Percentiles rank a stretch among this genome's conserved stretches.
Conservation (phyloP, 2,888 invertebrate genomes). For the Sphaerolaimus hirsutus region DNA sequence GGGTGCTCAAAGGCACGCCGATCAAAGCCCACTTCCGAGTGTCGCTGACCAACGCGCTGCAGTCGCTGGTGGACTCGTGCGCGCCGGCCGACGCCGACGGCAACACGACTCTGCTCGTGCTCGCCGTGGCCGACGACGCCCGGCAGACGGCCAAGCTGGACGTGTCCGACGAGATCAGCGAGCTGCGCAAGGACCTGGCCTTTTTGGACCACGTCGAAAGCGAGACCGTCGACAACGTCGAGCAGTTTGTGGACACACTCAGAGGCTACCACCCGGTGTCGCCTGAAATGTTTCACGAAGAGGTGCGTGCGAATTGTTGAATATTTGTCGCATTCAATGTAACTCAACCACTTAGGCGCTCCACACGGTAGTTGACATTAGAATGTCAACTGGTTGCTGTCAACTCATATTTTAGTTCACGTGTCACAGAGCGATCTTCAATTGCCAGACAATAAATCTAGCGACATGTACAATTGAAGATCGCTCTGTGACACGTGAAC, state of each 20-base stretch:
- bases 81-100: constrained; percentile 7
- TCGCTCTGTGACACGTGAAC: too few relatives aligned
- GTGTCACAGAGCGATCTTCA: too few relatives aligned
- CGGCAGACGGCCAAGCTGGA: constrained; percentile 8
- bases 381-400: too few relatives aligned
- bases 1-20: constrained; percentile 22
- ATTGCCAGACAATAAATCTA: too few relatives aligned
- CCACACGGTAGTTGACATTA: too few relatives aligned
- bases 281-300: constrained; percentile 11
- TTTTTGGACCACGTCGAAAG: constrained; percentile 21
- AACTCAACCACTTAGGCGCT: too few relatives aligned
- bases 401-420: too few relatives aligned
- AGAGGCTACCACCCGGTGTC: constrained; percentile 12
- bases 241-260: constrained; percentile 17
- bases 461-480: too few relatives aligned
- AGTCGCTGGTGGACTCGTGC: constrained; percentile 12
- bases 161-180: constrained; percentile 13
- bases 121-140: not conserved
- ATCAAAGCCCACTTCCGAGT: constrained; percentile 20
- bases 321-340: too few relatives aligned
- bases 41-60: constrained; percentile 20
- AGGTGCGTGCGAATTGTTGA: constrained; percentile 12
- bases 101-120: not conserved
- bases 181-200: constrained; percentile 14
- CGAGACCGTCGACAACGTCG: constrained; percentile 22